These are phyloP conservation scores for Cygnus atratus DNA, from an alignment of 2,113 vertebrate genomes.

Conservation along the genomic window DNA sequence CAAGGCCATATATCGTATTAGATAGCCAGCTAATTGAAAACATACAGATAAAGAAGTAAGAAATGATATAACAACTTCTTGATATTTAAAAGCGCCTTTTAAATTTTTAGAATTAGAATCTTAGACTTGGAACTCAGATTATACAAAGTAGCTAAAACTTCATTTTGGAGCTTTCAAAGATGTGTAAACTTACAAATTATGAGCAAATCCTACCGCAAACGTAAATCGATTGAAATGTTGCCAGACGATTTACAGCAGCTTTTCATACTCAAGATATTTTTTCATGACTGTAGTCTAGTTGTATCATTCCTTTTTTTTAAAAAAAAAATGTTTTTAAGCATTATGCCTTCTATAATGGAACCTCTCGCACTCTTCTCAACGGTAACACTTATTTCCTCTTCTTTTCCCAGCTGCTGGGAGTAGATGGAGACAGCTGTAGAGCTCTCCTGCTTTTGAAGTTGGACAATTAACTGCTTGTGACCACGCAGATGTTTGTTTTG, in stretches of 20 bases:
- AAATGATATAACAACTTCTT: neutral
- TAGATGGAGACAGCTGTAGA: conserved; percentile 13
- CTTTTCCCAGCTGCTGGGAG: conserved; percentile 26
- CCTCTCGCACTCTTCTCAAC: neutral
- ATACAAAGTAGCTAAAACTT: neutral
- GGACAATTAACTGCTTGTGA: neutral
- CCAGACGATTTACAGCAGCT: neutral
- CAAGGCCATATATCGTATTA: neutral
- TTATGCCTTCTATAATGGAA: neutral
- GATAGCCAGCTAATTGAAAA: neutral
- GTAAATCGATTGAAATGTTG: neutral
- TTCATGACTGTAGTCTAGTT: neutral
- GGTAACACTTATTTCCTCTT: neutral
- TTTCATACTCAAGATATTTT: neutral
- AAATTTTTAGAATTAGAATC: neutral
- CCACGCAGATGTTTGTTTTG: neutral
- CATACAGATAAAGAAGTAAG: neutral
- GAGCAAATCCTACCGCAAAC: neutral
- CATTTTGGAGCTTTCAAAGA: neutral
- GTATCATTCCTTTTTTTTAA: neutral
- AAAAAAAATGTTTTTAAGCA: neutral
- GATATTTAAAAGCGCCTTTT: neutral
- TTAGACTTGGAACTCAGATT: neutral
- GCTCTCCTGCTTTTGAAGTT: conserved; percentile 17
- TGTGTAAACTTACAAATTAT: neutral